A percentile compares a stretch with the other conserved stretches of the same genome.
These are phyloP conservation scores for Ceratina calcarata DNA, from an alignment of 1,140 invertebrate genomes.

Conservation along the genomic window DNA sequence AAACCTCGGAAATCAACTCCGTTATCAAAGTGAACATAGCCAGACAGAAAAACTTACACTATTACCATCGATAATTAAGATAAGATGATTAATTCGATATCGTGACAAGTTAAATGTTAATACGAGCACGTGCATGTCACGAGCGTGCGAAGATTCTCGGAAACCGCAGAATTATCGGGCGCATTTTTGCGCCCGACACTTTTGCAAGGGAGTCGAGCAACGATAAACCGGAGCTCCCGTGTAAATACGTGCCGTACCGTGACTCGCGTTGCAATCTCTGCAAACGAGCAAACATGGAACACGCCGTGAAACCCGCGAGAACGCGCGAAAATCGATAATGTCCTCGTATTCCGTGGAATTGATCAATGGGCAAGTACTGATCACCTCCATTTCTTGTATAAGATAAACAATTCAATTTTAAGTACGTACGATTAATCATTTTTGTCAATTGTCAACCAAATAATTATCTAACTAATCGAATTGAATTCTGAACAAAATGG, in stretches of 20 bases:
- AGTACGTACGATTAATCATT: too few relatives aligned
- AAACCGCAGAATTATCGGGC: background rate
- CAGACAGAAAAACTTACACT: background rate
- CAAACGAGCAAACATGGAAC: conserved; percentile 39
- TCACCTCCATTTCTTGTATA: too few relatives aligned
- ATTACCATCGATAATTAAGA: background rate
- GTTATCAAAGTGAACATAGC: background rate
- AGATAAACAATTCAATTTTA: too few relatives aligned
- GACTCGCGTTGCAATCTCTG: conserved; percentile 26
- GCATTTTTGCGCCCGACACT: background rate
- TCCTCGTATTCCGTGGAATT: background rate
- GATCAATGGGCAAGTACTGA: too few relatives aligned
- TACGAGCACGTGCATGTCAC: background rate
- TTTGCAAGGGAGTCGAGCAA: background rate
- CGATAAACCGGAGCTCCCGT: conserved; percentile 4
- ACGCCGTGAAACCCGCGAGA: conserved; percentile 8
- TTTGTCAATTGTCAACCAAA: too few relatives aligned
- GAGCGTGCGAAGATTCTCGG: background rate
- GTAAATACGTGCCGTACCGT: conserved; percentile 35
- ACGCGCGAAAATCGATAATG: conserved; percentile 45
- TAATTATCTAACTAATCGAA: too few relatives aligned
- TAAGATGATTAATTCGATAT: too few relatives aligned
- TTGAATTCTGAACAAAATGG: background rate
- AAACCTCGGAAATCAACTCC: background rate
- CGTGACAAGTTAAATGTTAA: too few relatives aligned